Base-by-base conservation (phyloP, 1,140 invertebrate genomes). In the Hylaeus anthracinus region DNA sequence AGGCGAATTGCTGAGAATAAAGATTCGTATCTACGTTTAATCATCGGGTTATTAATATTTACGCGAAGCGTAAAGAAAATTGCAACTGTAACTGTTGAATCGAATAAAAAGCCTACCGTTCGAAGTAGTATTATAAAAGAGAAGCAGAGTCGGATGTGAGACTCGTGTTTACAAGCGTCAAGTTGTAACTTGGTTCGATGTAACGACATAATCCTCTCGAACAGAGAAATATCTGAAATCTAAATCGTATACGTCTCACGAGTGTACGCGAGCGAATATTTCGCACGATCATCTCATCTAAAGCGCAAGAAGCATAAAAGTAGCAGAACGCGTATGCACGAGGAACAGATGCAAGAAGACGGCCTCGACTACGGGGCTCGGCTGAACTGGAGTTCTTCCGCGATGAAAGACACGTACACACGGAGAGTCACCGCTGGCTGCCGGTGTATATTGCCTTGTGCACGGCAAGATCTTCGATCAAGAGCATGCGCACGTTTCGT, bases 401-500 rank as follows among this genome's bases (percentile, higher is more conserved):
- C 84, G 70, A 86, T 76, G 83, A 85, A 82, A 86, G 79, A 82
- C 69, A 71, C 72, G 58, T 64, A 69, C 72, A 61, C 66, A 76
- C 66, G 39, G 12, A 63, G 70, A 78, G 77, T 67, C 58, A 43
- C 45, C 43, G 39, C 43, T 55, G 61, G 58, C 56, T 41, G 39
- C 39, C 26, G 69, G 12, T 60, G 72, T 69, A 55, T 75, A 72
- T 79, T 43, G 72, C n/a, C 48, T 43, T 39, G 58, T 74, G 72
- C 70, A 67, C 39, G 37, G 58, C 45, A 15, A 78, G 84, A 86
- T 85, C 84, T 86, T 65, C 83, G 84, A 86, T 86, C 84, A 61
- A 85, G 84, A 86, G 83, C 84, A 85, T 85, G 84, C 83, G 84
- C 83, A 64, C 72, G 83, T 66, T 51, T 37, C 66, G 81, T 51